Conservation (phyloP, 2,888 invertebrate species). For the Suillia variegata region DNA sequence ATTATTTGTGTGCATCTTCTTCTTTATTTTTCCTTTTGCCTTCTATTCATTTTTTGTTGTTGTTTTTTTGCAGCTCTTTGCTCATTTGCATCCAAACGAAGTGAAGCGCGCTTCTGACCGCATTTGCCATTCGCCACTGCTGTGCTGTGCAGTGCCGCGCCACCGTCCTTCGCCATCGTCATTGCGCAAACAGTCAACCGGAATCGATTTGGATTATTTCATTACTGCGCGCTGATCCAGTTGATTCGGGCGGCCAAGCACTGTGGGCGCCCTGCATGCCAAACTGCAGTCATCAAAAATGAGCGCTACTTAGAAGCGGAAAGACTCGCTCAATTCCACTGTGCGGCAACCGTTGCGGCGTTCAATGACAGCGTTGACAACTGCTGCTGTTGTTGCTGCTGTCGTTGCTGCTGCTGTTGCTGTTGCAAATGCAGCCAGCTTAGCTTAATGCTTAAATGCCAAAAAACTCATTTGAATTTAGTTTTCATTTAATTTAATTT, state of each 20-base stretch:
- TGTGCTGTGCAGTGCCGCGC: slow-evolving; percentile 41
- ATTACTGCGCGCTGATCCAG: background rate
- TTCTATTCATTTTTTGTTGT: background rate
- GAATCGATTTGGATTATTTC: slow-evolving; percentile 1
- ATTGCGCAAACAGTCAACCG: too few species aligned
- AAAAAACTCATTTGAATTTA: slow-evolving; percentile 50
- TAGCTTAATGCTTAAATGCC: slow-evolving; percentile 29
- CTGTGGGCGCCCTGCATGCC: too few species aligned
- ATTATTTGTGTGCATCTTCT: background rate
- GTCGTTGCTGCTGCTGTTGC: too few species aligned
- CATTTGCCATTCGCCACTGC: slow-evolving; percentile 34
- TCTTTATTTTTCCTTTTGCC: background rate
- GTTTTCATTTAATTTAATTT: slow-evolving; percentile 53
- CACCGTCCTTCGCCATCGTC: too few species aligned
- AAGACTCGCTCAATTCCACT: slow-evolving; percentile 11
- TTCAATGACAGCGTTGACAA: too few species aligned
- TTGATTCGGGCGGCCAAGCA: too few species aligned
- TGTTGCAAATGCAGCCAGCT: too few species aligned
- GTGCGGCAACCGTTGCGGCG: too few species aligned
- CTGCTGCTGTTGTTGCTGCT: too few species aligned
- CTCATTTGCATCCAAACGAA: slow-evolving; percentile 2
- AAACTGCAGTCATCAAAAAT: too few species aligned
- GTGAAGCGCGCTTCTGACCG: background rate
- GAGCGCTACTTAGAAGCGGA: background rate
- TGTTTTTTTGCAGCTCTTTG: background rate